Conservation (phyloP, 2,797 vertebrate genomes). For the Streptopelia turtur region DNA sequence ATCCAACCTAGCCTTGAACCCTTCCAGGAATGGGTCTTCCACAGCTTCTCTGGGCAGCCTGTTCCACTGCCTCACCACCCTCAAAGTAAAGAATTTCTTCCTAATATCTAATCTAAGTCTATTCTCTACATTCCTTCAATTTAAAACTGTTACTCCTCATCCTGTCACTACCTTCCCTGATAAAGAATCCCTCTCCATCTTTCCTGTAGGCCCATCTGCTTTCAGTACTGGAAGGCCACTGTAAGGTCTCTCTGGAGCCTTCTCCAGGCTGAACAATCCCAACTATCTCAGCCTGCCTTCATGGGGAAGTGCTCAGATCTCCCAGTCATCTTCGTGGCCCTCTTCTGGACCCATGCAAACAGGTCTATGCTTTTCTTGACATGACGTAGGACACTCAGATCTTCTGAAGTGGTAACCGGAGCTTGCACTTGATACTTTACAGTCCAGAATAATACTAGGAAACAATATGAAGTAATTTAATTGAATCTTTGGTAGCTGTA, state of each 20-base stretch:
- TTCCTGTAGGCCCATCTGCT: not conserved
- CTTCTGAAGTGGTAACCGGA: not conserved
- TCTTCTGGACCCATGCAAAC: not conserved
- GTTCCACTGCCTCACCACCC: not conserved
- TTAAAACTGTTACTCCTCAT: not conserved
- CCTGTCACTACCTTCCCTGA: rapidly evolving
- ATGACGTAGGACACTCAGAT: rapidly evolving
- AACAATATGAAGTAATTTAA: not conserved
- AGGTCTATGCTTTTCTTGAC: not conserved
- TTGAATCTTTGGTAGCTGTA: not conserved
- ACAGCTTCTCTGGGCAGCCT: not conserved
- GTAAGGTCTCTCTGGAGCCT: rapidly evolving
- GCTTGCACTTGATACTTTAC: not conserved
- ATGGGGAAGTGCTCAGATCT: not conserved
- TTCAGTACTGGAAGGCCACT: not conserved
- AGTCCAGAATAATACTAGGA: not conserved
- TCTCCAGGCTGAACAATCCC: not conserved
- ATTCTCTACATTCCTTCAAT: not conserved
- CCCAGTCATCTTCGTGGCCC: not conserved
- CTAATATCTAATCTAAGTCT: not conserved
- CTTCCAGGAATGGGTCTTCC: not conserved
- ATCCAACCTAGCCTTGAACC: not conserved
- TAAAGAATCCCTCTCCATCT: not conserved
- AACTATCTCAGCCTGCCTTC: not conserved
- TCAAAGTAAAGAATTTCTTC: not conserved